Conservation (phyloP, 2,797 vertebrate species). For the Pampus argenteus region DNA sequence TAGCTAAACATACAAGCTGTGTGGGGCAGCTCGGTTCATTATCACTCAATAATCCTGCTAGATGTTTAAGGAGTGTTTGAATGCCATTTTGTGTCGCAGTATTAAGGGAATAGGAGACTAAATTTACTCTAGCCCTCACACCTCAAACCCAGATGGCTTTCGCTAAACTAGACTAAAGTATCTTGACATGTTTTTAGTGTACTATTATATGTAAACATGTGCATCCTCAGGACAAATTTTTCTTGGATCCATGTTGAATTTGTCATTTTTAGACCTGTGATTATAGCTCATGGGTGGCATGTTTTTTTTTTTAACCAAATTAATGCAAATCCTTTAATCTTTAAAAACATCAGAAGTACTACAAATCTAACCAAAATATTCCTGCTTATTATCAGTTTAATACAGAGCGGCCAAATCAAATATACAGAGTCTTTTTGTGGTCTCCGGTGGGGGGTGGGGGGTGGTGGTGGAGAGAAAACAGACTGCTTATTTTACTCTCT, state of each 20-base stretch:
- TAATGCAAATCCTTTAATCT: conserved; percentile 79
- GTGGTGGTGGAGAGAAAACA: conserved; percentile 67
- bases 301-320: conserved; percentile 68
- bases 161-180: conserved; percentile 15
- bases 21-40: conserved; percentile 60
- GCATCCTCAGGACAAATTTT: conserved; percentile 17
- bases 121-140: conserved; percentile 45
- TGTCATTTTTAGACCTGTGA: conserved; percentile 35
- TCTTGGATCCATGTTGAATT: conserved; percentile 34
- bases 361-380: conserved; percentile 67
- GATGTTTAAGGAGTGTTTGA: conserved; percentile 61
- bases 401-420: conserved; percentile 75
- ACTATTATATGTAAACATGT: conserved; percentile 39
- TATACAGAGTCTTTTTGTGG: conserved; percentile 68
- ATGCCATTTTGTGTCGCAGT: conserved; percentile 52
- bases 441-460: conserved; percentile 43
- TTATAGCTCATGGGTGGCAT: conserved; percentile 59
- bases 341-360: conserved; percentile 63
- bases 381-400: conserved; percentile 68
- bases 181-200: conserved; percentile 40
- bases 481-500: conserved; percentile 79
- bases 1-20: conserved; percentile 57
- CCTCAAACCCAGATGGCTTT: conserved; percentile 45
- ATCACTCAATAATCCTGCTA: conserved; percentile 62
- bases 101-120: conserved; percentile 35